Conservation (phyloP, 2,113 vertebrate species). For the Herpailurus yagouaroundi region DNA sequence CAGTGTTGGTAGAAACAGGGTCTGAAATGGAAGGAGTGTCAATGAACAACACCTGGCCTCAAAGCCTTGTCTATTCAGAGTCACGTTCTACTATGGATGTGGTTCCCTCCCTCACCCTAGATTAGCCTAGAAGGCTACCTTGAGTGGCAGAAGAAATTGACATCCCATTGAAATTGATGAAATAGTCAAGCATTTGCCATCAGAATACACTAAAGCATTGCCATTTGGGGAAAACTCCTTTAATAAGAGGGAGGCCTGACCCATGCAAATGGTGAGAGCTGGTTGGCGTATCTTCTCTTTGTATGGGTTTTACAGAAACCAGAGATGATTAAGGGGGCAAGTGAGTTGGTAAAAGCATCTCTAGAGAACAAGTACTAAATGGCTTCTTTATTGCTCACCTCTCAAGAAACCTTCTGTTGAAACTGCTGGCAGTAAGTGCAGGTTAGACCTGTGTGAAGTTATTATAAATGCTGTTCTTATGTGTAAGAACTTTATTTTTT, state of each 20-base stretch:
- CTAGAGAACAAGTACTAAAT: slow-evolving; percentile 82
- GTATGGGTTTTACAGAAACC: slow-evolving; percentile 77
- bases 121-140: slow-evolving; percentile 11
- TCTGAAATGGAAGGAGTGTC: neutral
- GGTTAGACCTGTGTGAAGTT: slow-evolving; percentile 84
- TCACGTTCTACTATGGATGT: neutral
- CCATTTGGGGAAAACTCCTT: slow-evolving; percentile 76
- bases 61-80: neutral
- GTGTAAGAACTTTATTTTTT: slow-evolving; percentile 79
- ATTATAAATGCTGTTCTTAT: slow-evolving; percentile 81
- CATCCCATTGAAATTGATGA: slow-evolving; percentile 65
- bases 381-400: slow-evolving; percentile 82
- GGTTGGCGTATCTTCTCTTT: slow-evolving; percentile 72
- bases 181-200: slow-evolving; percentile 61
- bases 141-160: slow-evolving; percentile 63
- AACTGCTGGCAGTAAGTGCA: slow-evolving; percentile 80
- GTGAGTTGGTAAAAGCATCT: slow-evolving; percentile 77
- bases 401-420: slow-evolving; percentile 82
- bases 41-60: neutral
- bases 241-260: slow-evolving; percentile 78
- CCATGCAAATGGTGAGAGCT: slow-evolving; percentile 48
- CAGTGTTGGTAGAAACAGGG: neutral
- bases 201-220: slow-evolving; percentile 60
- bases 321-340: slow-evolving; percentile 71
- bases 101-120: neutral